A percentile compares a stretch with the other conserved stretches of the same genome.
These are phyloP conservation scores for Actenoides hombroni DNA, from an alignment of 2,113 vertebrate species.

Conservation along the genomic window DNA sequence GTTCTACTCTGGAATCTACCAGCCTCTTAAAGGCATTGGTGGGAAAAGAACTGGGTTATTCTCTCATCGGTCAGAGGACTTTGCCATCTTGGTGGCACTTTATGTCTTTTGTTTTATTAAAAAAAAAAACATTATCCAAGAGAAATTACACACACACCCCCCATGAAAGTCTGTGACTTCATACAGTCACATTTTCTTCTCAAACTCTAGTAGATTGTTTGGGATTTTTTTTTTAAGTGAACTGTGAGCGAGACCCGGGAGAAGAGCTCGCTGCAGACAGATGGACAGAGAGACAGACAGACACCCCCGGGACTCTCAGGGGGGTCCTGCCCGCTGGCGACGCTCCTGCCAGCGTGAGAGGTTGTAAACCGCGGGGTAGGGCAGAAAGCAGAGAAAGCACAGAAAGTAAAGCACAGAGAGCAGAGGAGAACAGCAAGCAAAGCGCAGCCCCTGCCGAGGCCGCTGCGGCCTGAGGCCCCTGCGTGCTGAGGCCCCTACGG, in stretches of 20 bases:
- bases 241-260: not conserved
- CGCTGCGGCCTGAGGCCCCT: no score
- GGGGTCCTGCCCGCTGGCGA: not conserved
- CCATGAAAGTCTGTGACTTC: not conserved
- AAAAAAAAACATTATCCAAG: not conserved
- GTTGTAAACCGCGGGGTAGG: fast-evolving
- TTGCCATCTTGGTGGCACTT: not conserved
- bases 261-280: not conserved
- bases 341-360: fast-evolving
- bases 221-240: not conserved
- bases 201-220: not conserved
- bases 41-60: not conserved
- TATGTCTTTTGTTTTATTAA: not conserved
- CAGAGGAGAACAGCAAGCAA: no score
- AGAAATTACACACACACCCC: not conserved
- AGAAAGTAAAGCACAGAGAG: no score
- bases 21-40: not conserved
- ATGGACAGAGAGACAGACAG: not conserved
- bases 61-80: not conserved
- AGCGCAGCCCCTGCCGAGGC: no score
- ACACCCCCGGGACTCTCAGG: not conserved
- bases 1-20: not conserved
- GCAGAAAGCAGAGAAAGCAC: not conserved
- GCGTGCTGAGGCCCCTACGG: no score
- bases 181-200: not conserved